These are phyloP conservation scores for Neomicropteryx cornuta DNA, from an alignment of 1,140 invertebrate genomes.

Conservation along the genomic window DNA sequence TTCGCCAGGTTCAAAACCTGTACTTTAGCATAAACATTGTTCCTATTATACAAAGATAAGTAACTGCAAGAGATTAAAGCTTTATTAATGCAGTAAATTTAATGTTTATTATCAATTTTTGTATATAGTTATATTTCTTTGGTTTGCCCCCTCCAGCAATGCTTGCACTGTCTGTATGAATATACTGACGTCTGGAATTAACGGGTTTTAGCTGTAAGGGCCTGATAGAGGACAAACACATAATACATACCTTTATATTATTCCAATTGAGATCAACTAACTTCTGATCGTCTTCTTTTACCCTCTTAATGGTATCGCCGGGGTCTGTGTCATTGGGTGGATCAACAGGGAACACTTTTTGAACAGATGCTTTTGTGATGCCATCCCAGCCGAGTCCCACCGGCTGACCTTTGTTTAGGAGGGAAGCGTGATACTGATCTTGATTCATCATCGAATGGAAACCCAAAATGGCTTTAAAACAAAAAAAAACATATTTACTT, in stretches of 20 bases:
- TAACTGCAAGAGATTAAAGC: too few species aligned
- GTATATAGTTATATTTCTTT: constrained; percentile 3
- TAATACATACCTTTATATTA: constrained; percentile 77
- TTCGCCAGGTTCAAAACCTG: too few species aligned
- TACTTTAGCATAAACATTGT: too few species aligned
- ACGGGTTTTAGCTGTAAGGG: too few species aligned
- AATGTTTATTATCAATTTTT: background rate
- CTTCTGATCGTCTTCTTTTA: constrained; percentile 79
- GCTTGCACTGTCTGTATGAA: constrained; percentile 6
- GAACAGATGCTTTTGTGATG: constrained; percentile 87
- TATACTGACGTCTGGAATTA: too few species aligned
- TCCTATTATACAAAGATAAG: too few species aligned
- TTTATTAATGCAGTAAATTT: too few species aligned
- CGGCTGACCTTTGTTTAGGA: constrained; percentile 82
- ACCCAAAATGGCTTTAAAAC: constrained; percentile 82
- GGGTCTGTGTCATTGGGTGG: constrained; percentile 91
- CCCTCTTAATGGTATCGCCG: constrained; percentile 79
- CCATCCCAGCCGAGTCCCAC: constrained; percentile 83
- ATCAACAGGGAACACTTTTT: constrained; percentile 81
- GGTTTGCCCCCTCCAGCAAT: constrained; percentile 2
- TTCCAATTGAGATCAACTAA: constrained; percentile 90
- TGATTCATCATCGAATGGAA: constrained; percentile 99
- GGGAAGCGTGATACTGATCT: constrained; percentile 96
- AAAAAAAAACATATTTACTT: constrained; percentile 10
- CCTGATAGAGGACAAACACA: too few species aligned